Base-by-base conservation (phyloP, 2,888 invertebrate species). In the Pandemis cinnamomeana region DNA sequence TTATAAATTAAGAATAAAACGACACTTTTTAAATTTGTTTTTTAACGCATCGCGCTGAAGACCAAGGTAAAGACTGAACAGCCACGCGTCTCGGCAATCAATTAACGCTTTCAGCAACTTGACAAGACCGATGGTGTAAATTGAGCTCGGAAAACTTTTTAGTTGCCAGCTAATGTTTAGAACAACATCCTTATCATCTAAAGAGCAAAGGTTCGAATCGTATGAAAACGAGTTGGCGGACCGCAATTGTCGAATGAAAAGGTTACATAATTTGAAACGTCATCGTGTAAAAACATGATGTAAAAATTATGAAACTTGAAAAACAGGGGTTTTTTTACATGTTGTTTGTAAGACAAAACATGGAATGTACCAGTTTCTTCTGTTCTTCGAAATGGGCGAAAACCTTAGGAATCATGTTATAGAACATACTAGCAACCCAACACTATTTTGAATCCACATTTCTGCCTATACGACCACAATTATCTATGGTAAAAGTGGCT, bases 31-130 rank as follows among this genome's bases (percentile, higher is more conserved):
- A 61, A 62, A 44, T 42, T n/a, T n/a, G n/a, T 41, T 53, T 51
- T 44, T 10, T 42, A 67, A 61, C 69, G 58, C 42, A 42, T 10
- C 53, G 41, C 13, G 42, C 20, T 72, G 70, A 63, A 73, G 61
- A 67, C 68, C 55, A 75, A 64, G 75, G 76, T 66, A 71, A 71
- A 71, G 46, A 60, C 71, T 74, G 71, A 71, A 76, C 71, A 75
- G 53, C 66, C 60, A 41, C 76, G 72, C 75, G 78, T 83, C 82
- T 88, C 87, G 85, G 82, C 82, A 85, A 85, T 71, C 84, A 86
- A 85, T 89, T 88, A 88, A 77, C 84, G 80, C 75, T 73, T 61
- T 72, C 61, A 74, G 73, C 75, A 79, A 75, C 80, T 78, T 80
- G 82, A 81, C 81, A 79, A 81, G 82, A 84, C 79, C 71, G 79